Conservation (phyloP, 2,113 vertebrate species). For the Alosa alosa region DNA sequence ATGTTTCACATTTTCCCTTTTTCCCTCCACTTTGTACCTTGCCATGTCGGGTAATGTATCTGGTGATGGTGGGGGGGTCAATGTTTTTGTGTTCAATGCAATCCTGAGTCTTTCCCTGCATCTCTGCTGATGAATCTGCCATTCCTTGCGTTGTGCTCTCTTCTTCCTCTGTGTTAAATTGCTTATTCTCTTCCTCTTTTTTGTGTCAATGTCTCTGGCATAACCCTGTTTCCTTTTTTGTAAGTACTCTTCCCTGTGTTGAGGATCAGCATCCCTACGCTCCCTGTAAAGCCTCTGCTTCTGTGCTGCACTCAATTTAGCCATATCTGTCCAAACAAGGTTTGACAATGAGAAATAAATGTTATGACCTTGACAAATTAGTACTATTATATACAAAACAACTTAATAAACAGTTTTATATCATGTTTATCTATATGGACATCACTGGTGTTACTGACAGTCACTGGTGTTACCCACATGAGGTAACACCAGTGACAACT, state of each 20-base stretch:
- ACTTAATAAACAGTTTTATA: not conserved
- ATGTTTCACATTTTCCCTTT: not conserved
- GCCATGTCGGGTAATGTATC: not conserved
- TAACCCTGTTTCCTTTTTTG: constrained; percentile 2
- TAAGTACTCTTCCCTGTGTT: constrained; percentile 1
- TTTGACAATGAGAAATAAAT: not conserved
- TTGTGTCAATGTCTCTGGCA: not conserved
- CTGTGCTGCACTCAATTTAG: constrained; percentile 6
- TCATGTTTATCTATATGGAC: not conserved
- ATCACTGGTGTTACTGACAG: not conserved
- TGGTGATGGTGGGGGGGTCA: constrained; percentile 2
- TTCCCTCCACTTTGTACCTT: not conserved
- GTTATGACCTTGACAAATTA: not conserved
- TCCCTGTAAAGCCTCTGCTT: constrained; percentile 15
- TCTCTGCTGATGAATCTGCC: not conserved
- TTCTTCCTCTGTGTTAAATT: constrained; percentile 11
- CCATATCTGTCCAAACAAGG: constrained; percentile 19
- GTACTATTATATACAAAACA: not conserved
- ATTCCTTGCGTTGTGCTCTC: not conserved
- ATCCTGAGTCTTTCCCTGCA: not conserved
- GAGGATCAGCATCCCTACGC: constrained; percentile 19
- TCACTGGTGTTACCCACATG: not conserved
- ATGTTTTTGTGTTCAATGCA: not conserved
- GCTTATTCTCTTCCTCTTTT: constrained; percentile 19
- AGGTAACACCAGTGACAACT: constrained; percentile 16